Conservation (phyloP, 2,797 vertebrate species). For the Periparus ater region DNA sequence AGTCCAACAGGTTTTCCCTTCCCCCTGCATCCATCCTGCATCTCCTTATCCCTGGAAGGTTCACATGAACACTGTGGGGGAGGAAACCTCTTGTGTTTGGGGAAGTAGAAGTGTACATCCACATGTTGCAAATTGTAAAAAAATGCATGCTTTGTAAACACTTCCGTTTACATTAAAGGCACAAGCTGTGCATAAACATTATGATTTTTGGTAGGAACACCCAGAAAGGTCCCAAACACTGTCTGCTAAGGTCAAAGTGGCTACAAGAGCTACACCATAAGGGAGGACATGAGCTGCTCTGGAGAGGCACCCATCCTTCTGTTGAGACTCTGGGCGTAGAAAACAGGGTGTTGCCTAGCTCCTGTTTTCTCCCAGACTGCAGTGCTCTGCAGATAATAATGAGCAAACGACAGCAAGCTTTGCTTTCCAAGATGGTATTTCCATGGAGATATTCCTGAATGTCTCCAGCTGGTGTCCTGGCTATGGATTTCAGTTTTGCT, state of each 20-base stretch:
- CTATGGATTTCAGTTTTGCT: conserved; percentile 13
- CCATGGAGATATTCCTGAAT: conserved; percentile 48
- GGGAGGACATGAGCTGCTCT: neutral
- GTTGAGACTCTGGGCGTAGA: neutral
- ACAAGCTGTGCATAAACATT: neutral
- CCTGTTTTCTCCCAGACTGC: neutral
- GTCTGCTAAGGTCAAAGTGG: neutral
- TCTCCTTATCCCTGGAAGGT: neutral
- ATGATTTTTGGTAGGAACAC: neutral
- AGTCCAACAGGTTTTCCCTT: neutral
- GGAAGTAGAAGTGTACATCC: neutral
- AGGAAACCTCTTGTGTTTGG: neutral
- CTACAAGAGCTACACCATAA: neutral
- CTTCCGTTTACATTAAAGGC: neutral
- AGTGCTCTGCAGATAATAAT: neutral
- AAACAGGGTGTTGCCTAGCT: neutral
- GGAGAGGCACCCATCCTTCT: neutral
- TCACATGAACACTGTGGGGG: neutral
- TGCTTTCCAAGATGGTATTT: conserved; percentile 38
- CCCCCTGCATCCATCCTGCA: neutral
- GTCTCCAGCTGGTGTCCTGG: conserved; percentile 1
- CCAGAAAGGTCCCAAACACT: neutral
- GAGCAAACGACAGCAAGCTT: conserved; percentile 5
- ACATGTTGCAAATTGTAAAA: neutral
- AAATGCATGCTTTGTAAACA: neutral